Conservation (phyloP, 1,140 invertebrate genomes). For the silkworm (Bombyx mori) region ASM3026992v2 NC_085110.1:10195001-10195500, state of each 20-base stretch:
- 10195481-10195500: constrained; percentile 46
- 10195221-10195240: no score
- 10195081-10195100: no score
- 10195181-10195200: no score
- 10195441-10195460: constrained; percentile 28
- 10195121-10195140: no score
- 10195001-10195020: constrained; percentile 36
- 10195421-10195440: constrained; percentile 40
- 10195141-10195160: no score
- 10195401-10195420: constrained; percentile 23
- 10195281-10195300: no score
- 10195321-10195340: constrained; percentile 3
- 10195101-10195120: no score
- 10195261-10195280: no score
- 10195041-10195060: constrained; percentile 24
- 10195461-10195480: constrained; percentile 40
- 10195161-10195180: no score
- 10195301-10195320: not conserved
- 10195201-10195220: no score
- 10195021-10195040: constrained; percentile 28
- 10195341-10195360: constrained; percentile 18
- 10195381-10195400: constrained; percentile 32
- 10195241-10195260: no score
- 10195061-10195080: no score
- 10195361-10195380: constrained; percentile 20